phyloP scores from a whole-genome alignment of 1,140 invertebrate species.

The Nasonia giraulti region DNA sequence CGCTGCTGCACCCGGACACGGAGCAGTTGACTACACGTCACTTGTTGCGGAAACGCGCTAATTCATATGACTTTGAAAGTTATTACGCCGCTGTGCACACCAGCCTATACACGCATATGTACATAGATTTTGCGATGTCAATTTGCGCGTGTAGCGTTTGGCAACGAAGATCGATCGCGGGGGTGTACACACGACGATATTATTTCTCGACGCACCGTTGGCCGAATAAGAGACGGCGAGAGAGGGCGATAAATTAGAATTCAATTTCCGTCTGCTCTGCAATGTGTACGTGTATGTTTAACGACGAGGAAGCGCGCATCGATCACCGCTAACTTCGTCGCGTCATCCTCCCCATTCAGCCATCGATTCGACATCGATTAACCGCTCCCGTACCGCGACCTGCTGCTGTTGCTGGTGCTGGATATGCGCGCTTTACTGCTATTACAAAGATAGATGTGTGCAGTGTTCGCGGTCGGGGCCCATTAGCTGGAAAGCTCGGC shows the following conservation, averaged over 20 bases:
- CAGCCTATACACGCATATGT: neutral
- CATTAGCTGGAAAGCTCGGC: no score
- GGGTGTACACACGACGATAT: neutral
- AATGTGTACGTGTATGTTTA: neutral
- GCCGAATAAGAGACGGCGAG: conserved; percentile 38
- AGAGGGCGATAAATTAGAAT: conserved; percentile 47
- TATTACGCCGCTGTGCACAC: neutral
- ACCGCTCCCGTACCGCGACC: conserved; percentile 52
- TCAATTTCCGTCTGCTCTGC: conserved; percentile 43
- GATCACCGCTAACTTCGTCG: conserved; percentile 63
- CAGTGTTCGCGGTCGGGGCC: no score
- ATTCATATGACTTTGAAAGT: conserved; percentile 62
- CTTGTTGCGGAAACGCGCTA: conserved; percentile 70
- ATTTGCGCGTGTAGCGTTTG: neutral
- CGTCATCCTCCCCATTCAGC: conserved; percentile 60
- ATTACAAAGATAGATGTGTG: no score
- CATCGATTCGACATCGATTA: conserved; percentile 56
- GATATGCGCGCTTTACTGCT: neutral
- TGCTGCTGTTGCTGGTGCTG: neutral
- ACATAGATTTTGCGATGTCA: neutral
- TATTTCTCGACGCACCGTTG: conserved; percentile 10
- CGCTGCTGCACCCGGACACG: conserved; percentile 55
- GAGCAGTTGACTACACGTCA: conserved; percentile 55
- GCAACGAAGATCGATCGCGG: conserved; percentile 44
- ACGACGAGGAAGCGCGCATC: conserved; percentile 57